Evolutionary conservation across 2,113 vertebrate species (phyloP), one percentile per base, ranked within the genome.

Genomic region (Centrocercus urophasianus): DNA sequence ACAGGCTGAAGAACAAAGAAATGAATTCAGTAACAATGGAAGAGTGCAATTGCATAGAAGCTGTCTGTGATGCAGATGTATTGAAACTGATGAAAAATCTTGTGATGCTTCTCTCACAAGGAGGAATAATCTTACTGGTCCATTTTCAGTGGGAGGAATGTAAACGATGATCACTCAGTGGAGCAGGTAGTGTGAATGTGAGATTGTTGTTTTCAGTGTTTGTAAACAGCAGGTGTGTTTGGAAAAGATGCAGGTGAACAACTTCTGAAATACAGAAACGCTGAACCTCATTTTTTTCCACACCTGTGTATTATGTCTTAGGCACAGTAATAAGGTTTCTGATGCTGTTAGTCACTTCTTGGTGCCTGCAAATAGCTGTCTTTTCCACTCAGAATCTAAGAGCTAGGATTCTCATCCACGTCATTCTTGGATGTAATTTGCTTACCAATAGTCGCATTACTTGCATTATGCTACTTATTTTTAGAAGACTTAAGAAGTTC

Each of bases 401-500:
- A 61, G 42, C 22, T 25, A 22, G 66, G 59, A 15, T 48, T 61
- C 21, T 74, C 5, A 10, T 67, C 67, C 47, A 40, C 0, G 0
- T 93, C 45, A 30, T 57, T 43, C 45, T 74, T 77, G 30, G 63
- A 38, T 0, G 1, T 76, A 70, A 86, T 70, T 92, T 85, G 18
- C 74, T 84, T 88, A 48, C 45, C 28, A 65, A 3, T 5, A 40
- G 81, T 70, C 32, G 8, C 17, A 6, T 67, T 78, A 14, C 36
- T 90, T 84, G 7, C n/a, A 36, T 65, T 90, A 40, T 54, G 8
- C 43, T 70, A 12, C 48, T 87, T 92, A 84, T 92, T 96, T 94
- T 94, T 89, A 93, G 91, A 66, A 88, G 56, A 40, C 78, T 95
- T 19, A 87, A 59, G 84, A 34, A 91, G 71, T 86, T 85, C 6